phyloP scores from a whole-genome alignment of 2,113 vertebrate species.

The Istiophorus platypterus region DNA sequence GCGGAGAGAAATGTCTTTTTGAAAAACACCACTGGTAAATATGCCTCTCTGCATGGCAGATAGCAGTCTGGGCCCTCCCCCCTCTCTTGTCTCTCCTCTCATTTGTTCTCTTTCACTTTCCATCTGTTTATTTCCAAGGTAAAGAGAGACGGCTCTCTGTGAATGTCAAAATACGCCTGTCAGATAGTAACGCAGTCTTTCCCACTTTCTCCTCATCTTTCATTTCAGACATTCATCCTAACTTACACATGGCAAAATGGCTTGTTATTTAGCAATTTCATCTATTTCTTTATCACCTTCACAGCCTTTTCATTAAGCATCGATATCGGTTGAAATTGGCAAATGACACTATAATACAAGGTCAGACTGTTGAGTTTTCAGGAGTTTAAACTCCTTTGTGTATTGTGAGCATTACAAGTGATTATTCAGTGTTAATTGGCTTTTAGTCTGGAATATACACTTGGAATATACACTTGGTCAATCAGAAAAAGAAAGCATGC shows the following conservation, averaged over 20 bases:
- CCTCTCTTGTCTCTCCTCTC: constrained; percentile 44
- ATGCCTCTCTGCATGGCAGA: constrained; percentile 71
- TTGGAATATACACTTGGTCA: neutral
- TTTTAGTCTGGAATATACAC: neutral
- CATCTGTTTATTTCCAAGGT: constrained; percentile 66
- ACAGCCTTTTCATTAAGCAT: neutral
- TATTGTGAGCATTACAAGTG: neutral
- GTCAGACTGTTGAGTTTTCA: neutral
- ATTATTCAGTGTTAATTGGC: neutral
- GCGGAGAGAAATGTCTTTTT: constrained; percentile 75
- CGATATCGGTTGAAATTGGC: neutral
- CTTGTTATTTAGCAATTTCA: neutral
- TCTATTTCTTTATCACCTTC: neutral
- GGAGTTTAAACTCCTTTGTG: neutral
- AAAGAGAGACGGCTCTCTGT: constrained; percentile 36
- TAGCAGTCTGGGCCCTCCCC: constrained; percentile 52
- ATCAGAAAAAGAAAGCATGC: neutral
- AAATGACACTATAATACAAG: neutral
- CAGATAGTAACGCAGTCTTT: neutral
- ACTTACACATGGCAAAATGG: neutral
- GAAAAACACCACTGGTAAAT: constrained; percentile 77
- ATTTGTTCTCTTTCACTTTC: constrained; percentile 64
- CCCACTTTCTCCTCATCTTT: constrained; percentile 7
- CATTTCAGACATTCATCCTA: neutral
- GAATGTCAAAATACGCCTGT: constrained; percentile 38